phyloP scores from a whole-genome alignment of 2,797 vertebrate species.

The Poecilia gillii region DNA sequence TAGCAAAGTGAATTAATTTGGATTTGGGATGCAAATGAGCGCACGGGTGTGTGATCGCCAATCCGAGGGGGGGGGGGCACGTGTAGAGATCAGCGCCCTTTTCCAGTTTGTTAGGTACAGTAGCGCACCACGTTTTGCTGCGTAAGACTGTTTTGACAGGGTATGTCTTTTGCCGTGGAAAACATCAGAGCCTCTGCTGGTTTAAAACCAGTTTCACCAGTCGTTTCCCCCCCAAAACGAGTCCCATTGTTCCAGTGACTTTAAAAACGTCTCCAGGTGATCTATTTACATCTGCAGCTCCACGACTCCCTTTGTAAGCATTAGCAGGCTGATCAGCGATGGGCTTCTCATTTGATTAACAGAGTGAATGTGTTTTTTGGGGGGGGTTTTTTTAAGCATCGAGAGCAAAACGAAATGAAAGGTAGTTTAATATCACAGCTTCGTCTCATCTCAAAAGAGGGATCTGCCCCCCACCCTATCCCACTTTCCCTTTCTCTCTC shows the following conservation, averaged over 20 bases:
- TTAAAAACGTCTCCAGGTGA: constrained; percentile 73
- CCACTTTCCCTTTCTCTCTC: constrained; percentile 54
- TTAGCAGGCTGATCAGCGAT: constrained; percentile 87
- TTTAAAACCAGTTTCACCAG: background rate
- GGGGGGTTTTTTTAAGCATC: background rate
- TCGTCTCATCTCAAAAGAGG: constrained; percentile 97
- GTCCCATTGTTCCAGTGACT: constrained; percentile 43
- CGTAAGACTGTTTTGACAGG: constrained; percentile 58
- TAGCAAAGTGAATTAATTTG: constrained; percentile 99
- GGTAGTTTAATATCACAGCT: constrained; percentile 99
- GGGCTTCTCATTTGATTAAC: constrained; percentile 96
- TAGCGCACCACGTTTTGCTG: constrained; percentile 51
- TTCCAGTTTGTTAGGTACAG: constrained; percentile 62
- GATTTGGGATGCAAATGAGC: constrained; percentile 99
- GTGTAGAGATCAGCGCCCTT: constrained; percentile 71
- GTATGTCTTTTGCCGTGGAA: constrained; percentile 20
- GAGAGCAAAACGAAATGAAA: constrained; percentile 92
- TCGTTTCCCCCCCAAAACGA: constrained; percentile 49
- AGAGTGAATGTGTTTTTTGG: constrained; percentile 88
- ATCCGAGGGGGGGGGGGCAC: constrained; percentile 83
- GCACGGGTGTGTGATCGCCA: constrained; percentile 88
- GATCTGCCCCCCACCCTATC: constrained; percentile 71
- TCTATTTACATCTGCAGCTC: constrained; percentile 90
- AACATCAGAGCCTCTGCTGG: constrained; percentile 25
- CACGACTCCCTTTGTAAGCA: constrained; percentile 91